Evolutionary conservation across 2,797 vertebrate genomes (phyloP), one percentile per base, ranked within the genome.

Genomic region (Channallabes apus): DNA sequence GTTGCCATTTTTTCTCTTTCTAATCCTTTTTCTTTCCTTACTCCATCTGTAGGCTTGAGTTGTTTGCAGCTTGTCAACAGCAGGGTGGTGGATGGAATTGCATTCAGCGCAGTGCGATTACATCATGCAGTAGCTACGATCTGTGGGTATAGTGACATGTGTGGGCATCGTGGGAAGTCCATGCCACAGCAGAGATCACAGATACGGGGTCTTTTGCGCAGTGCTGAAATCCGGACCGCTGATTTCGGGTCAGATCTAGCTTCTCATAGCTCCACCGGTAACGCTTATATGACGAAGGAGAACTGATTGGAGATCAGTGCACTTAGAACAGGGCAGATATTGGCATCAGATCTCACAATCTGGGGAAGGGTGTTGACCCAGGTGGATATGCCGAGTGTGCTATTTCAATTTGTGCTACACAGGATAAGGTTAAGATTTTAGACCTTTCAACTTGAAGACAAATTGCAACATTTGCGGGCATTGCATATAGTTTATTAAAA

Each of bases 151-250:
- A 85, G 85, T 86, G 84, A 83, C 68, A 80, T 86, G 89, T 89
- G 90, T 91, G 90, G 88, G 85, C 85, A 86, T 87, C 77, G 82
- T 81, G 87, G 85, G 86, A 83, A 75, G 86, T 84, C 80, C 77
- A 51, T 67, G 58, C 58, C 75, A 79, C 73, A 35, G 78, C 77
- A 9, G 79, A 32, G 65, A 38, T 72, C 85, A 80, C 67, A 81
- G 56, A 75, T 61, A 75, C 58, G 59, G 29, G 64, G 82, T 73
- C 82, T 68, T 17, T 2, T 35, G 61, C n/a, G 46, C 51, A 73
- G 29, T 65, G 22, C 85, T 24, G 29, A 22, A 80, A 38, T 54
- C 58, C 58, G 38, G 22, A 32, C 77, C 20, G n/a, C 69, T 84
- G 62, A 81, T 29, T n/a, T 35, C 18, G 12, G 86, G 38, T 80